Evolutionary conservation across 2,113 vertebrate genomes (phyloP).

Genomic region (Sinocyclocheilus anshuiensis): DNA sequence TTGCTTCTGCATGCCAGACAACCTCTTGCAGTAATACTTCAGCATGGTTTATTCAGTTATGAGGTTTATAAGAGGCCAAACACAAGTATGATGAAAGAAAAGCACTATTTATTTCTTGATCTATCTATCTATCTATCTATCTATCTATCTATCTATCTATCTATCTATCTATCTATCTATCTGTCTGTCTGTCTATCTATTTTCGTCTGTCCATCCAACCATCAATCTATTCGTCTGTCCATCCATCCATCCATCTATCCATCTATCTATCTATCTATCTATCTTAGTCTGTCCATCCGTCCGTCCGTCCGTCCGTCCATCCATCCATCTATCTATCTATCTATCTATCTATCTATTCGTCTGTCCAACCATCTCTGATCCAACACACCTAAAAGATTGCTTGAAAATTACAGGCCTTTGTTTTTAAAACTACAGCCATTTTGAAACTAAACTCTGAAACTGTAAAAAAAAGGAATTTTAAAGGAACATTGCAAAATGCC

Average conservation of each 20-base stretch:
- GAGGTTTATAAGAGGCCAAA: not conserved
- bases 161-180: not conserved
- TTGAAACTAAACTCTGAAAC: not conserved
- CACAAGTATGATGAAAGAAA: not conserved
- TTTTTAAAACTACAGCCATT: not conserved
- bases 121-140: not conserved
- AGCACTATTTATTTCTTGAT: too few relatives aligned
- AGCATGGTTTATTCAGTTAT: not conserved
- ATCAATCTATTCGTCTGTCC: accelerated
- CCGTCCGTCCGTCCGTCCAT: accelerated
- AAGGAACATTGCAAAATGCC: not conserved
- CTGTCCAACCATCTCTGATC: not conserved
- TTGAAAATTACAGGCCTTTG: not conserved
- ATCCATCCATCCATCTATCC: not conserved
- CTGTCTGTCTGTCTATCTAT: accelerated
- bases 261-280: not conserved
- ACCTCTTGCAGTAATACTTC: not conserved
- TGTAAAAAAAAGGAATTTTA: too few relatives aligned
- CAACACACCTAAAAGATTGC: not conserved
- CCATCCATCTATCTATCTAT: not conserved
- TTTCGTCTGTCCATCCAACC: not conserved
- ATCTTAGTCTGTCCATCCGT: accelerated
- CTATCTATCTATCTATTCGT: accelerated
- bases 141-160: not conserved
- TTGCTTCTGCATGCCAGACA: not conserved